A percentile compares a stretch with the other conserved stretches of the same genome.
Conservation (phyloP, 2,888 invertebrate species). For the Zonitis immaculata region DNA sequence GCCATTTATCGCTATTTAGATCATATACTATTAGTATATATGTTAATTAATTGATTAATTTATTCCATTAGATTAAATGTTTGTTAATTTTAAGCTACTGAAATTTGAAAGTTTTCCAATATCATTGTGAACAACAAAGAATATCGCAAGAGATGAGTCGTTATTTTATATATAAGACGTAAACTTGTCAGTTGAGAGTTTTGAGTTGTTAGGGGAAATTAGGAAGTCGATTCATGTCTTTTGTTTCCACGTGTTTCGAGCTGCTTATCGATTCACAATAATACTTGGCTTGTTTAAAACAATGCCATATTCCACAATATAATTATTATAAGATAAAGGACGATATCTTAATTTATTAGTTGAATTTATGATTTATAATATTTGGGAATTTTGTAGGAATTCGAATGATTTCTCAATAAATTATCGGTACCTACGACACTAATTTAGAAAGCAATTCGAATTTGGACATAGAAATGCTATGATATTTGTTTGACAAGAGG, state of each 20-base stretch:
- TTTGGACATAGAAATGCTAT: slow-evolving; percentile 14
- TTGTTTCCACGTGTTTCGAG: slow-evolving; percentile 23
- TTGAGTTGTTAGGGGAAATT: slow-evolving; percentile 29
- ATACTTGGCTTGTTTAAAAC: slow-evolving; percentile 20
- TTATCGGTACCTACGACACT: not conserved
- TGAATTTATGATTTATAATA: not conserved
- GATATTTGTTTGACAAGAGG: slow-evolving; percentile 31
- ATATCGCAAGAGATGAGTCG: slow-evolving; percentile 16
- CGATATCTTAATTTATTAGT: too few relatives aligned
- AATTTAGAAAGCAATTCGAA: not conserved
- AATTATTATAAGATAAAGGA: slow-evolving; percentile 3
- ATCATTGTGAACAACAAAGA: too few relatives aligned
- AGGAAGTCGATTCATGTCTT: slow-evolving; percentile 28
- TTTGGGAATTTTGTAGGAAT: not conserved
- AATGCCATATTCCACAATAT: slow-evolving; percentile 17
- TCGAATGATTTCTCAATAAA: not conserved
- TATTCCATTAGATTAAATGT: slow-evolving; percentile 27
- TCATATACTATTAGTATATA: too few relatives aligned
- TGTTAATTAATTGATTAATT: slow-evolving; percentile 30
- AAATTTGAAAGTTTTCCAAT: too few relatives aligned
- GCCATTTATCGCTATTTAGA: too few relatives aligned
- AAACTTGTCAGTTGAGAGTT: slow-evolving; percentile 26
- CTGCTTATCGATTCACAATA: slow-evolving; percentile 15
- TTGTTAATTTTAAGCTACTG: slow-evolving; percentile 18
- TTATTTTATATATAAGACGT: slow-evolving; percentile 24